These are phyloP conservation scores for Bathynomus jamesi DNA, from an alignment of 1,140 invertebrate genomes.

Conservation along the genomic window DNA sequence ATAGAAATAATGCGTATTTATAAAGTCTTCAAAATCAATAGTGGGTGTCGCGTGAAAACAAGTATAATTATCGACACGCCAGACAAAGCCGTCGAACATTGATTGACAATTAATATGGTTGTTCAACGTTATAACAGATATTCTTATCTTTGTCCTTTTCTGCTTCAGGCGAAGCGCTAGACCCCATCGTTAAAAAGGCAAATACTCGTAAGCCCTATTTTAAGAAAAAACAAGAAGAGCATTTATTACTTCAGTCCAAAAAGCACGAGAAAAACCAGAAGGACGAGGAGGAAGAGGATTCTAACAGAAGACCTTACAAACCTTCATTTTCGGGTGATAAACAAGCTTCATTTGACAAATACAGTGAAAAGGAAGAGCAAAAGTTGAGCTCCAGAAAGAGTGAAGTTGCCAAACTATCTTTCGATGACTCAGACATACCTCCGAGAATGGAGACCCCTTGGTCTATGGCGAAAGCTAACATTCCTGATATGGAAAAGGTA, in stretches of 20 bases:
- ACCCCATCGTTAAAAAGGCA: slow-evolving; percentile 5
- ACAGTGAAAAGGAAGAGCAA: neutral
- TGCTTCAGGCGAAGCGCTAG: no score
- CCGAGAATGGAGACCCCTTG: slow-evolving; percentile 1
- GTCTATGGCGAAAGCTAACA: slow-evolving; percentile 10
- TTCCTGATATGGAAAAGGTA: slow-evolving; percentile 14
- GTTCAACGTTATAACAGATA: no score
- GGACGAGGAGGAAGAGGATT: neutral
- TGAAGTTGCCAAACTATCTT: no score
- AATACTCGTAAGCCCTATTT: neutral
- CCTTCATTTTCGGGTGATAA: neutral
- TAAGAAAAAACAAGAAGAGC: neutral
- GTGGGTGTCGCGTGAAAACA: no score
- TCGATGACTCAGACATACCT: neutral
- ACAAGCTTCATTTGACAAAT: neutral
- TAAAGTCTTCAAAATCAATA: no score
- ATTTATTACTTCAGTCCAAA: neutral
- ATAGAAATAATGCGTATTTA: no score
- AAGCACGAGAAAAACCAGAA: neutral
- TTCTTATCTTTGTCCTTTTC: no score
- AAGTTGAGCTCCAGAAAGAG: neutral
- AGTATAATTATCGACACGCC: no score
- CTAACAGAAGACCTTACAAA: neutral
- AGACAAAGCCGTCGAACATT: no score
- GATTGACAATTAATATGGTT: no score